Evolutionary conservation across 2,888 invertebrate species (phyloP), one percentile per base, ranked within the genome.

Genomic region (Melikaiella ostensackeni): DNA sequence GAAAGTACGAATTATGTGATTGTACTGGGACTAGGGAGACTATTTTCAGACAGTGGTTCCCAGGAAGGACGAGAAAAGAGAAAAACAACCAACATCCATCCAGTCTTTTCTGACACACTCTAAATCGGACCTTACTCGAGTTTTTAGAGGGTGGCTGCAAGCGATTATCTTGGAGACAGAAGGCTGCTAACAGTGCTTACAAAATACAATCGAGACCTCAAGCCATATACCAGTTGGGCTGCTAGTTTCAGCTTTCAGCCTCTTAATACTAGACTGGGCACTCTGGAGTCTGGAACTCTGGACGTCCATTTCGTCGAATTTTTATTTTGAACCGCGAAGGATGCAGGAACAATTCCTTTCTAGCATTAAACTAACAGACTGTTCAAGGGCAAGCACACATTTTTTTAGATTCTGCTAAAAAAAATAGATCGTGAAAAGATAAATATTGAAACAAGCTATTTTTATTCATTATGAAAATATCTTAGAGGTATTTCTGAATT

Each of bases 91-190:
- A 30, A 70, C 50, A 50, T 70, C 70, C 70, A 50, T 70, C 50
- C 30, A 50, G 46, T n/a, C 66, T 70, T 70, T 70, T 46, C 42
- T 70, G 46, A 46, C 46, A 66, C 64, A 70, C 66, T 70, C 46
- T 70, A 70, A 70, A 70, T 70, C 50, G 27, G 50, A 16, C 59
- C 59, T 24, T 59, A 27, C 27, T 59, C 59, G 27, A 70, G 50
- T 70, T 70, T 50, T 70, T 70, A 70, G 70, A 70, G 70, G 70
- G 70, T 70, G 30, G 46, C 70, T 70, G 70, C 33, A 70, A 50
- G 70, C 70, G 50, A 70, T 70, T 50, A 70, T 70, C 70, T 70
- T 70, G 70, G 70, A 70, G 70, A 70, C 70, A 70, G 70, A 70
- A 50, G 70, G 50, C 46, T 50, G 70, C 70, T 30, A 50, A 50